phyloP scores from a whole-genome alignment of 92 coral and sea anemone genomes.

The Isaurus tuberculatus region DNA sequence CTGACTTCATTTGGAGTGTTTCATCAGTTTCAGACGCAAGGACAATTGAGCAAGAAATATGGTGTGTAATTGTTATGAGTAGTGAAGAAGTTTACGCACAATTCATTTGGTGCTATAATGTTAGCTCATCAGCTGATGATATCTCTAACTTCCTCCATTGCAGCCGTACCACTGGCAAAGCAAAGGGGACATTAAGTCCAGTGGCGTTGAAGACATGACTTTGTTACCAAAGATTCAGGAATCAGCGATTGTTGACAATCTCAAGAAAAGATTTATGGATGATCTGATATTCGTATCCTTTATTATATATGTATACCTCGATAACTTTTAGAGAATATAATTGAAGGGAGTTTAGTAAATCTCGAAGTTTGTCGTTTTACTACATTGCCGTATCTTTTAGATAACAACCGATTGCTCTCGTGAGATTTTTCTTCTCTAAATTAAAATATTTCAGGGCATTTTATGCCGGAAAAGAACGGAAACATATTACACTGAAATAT shows the following conservation, averaged over 20 bases:
- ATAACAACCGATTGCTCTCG: not conserved
- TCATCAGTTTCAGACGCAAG: not conserved
- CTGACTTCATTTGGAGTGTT: not conserved
- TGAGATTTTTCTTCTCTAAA: not conserved
- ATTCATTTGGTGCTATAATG: not conserved
- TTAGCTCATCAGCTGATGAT: conserved; percentile 28
- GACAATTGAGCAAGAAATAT: not conserved
- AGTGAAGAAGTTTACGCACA: not conserved
- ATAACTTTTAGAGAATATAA: not conserved
- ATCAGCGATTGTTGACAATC: conserved; percentile 96
- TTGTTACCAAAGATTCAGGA: conserved; percentile 98
- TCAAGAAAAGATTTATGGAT: conserved; percentile 96
- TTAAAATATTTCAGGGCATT: not conserved
- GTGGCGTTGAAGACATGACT: conserved; percentile 99
- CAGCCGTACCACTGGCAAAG: conserved; percentile 99
- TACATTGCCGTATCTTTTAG: not conserved
- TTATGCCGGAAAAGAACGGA: not conserved
- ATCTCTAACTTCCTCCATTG: conserved; percentile 12
- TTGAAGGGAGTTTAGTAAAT: not conserved
- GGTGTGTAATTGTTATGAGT: conserved; percentile 3
- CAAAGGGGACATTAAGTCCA: conserved; percentile 95
- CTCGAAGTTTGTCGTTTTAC: not conserved
- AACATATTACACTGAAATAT: not conserved
- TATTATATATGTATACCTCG: not conserved
- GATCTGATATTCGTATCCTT: conserved; percentile 99